Percentiles rank a stretch among this genome's conserved stretches.
These are phyloP conservation scores for Loriculus beryllinus DNA, from an alignment of 2,797 vertebrate species.

Conservation along the genomic window DNA sequence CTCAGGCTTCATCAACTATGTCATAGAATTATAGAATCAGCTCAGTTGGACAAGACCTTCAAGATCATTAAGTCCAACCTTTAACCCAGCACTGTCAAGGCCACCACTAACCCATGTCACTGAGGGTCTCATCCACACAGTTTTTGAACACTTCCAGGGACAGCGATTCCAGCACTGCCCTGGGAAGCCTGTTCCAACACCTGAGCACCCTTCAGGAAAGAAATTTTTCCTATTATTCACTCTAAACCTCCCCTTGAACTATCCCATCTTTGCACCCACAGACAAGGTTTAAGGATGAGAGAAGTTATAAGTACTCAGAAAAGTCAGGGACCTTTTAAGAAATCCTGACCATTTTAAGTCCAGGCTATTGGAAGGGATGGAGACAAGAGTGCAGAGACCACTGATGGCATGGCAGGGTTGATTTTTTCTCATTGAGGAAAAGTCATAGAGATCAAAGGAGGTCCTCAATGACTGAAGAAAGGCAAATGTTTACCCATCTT, in stretches of 20 bases:
- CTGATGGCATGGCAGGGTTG: not conserved
- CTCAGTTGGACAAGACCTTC: not conserved
- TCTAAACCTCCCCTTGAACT: not conserved
- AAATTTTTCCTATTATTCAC: too few species aligned
- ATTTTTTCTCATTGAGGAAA: not conserved
- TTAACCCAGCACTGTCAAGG: not conserved
- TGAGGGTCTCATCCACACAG: not conserved
- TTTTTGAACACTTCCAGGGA: not conserved
- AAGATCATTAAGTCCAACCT: not conserved
- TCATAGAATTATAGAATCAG: not conserved
- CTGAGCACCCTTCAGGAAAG: too few species aligned
- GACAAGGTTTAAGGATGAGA: not conserved
- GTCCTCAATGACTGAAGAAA: not conserved
- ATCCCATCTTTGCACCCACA: not conserved
- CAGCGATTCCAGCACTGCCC: not conserved
- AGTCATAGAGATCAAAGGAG: not conserved
- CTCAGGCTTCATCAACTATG: not conserved
- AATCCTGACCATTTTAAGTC: not conserved
- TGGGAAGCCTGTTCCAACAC: too few species aligned
- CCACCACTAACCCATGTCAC: not conserved
- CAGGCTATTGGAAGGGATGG: not conserved
- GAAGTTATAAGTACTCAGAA: not conserved
- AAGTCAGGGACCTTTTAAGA: not conserved
- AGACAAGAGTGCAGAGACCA: not conserved
- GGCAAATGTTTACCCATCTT: not conserved